Evolutionary conservation across 1,140 invertebrate species (phyloP).

Genomic region (Andricus grossulariae): DNA sequence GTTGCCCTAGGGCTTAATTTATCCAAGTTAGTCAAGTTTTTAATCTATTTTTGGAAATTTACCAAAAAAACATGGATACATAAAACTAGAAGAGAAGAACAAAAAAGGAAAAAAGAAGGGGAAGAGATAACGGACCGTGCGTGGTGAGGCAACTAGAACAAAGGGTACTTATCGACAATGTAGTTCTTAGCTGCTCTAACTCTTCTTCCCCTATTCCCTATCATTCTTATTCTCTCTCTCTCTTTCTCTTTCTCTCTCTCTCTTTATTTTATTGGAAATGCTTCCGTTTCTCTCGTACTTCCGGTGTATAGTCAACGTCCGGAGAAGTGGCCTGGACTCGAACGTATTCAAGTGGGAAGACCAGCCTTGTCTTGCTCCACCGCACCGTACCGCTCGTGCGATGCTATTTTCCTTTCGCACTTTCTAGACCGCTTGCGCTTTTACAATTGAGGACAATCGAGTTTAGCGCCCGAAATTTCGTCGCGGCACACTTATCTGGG

Average conservation of each 20-base stretch:
- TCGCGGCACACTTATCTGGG: conserved; percentile 21
- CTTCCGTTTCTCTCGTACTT: conserved; percentile 22
- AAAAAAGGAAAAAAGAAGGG: conserved; percentile 41
- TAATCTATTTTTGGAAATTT: too few relatives aligned
- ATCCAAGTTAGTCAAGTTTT: too few relatives aligned
- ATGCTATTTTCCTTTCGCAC: conserved; percentile 30
- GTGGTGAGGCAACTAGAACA: conserved; percentile 34
- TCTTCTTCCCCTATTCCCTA: conserved; percentile 54
- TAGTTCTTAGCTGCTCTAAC: conserved; percentile 36
- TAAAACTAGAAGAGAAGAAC: conserved; percentile 4
- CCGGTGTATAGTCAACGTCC: conserved; percentile 25
- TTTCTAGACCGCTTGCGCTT: not conserved
- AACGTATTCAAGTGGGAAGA: conserved; percentile 12
- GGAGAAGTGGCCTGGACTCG: conserved; percentile 13
- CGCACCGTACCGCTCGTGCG: not conserved
- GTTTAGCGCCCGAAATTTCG: conserved; percentile 6
- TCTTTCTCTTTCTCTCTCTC: conserved; percentile 37
- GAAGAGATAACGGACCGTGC: conserved; percentile 23
- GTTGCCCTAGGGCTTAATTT: too few relatives aligned
- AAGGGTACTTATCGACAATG: conserved; percentile 29
- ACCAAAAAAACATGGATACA: not conserved
- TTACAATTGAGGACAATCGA: conserved; percentile 2
- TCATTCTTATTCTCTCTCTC: conserved; percentile 33
- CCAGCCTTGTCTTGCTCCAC: conserved; percentile 14
- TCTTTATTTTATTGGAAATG: conserved; percentile 30